Evolutionary conservation across 2,888 invertebrate genomes (phyloP).

Genomic region (Agonum fuliginosum): DNA sequence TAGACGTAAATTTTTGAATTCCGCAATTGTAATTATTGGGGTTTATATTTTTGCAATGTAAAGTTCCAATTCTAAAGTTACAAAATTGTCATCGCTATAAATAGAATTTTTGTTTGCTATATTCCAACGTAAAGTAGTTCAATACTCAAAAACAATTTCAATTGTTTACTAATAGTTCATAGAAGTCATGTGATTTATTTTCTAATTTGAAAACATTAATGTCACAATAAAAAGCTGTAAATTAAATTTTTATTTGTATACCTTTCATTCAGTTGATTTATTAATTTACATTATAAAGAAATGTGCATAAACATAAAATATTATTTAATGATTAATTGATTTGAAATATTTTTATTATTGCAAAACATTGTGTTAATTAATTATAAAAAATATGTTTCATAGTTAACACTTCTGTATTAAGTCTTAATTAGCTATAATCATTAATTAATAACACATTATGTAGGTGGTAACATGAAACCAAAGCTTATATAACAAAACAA

Average conservation of each 20-base stretch:
- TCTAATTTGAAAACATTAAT: background rate
- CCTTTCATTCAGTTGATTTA: background rate
- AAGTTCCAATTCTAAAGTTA: background rate
- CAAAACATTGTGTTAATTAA: background rate
- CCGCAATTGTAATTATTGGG: background rate
- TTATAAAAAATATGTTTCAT: background rate
- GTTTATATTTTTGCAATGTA: background rate
- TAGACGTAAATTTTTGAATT: too few relatives aligned
- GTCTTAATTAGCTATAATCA: constrained; percentile 4
- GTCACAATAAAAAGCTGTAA: constrained; percentile 10
- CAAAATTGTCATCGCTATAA: constrained; percentile 7
- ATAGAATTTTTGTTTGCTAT: background rate
- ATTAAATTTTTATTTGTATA: background rate
- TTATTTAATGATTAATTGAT: background rate
- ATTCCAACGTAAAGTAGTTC: too few relatives aligned
- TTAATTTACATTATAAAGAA: background rate
- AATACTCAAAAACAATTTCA: background rate
- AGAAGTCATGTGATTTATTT: background rate
- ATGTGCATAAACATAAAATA: background rate
- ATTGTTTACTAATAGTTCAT: background rate
- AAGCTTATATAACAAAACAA: background rate
- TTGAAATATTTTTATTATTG: constrained; percentile 3
- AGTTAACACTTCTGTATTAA: background rate
- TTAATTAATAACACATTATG: constrained; percentile 9
- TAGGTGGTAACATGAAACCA: too few relatives aligned